These are phyloP conservation scores for Struthidea cinerea DNA, from an alignment of 2,113 vertebrate genomes.

Conservation along the genomic window DNA sequence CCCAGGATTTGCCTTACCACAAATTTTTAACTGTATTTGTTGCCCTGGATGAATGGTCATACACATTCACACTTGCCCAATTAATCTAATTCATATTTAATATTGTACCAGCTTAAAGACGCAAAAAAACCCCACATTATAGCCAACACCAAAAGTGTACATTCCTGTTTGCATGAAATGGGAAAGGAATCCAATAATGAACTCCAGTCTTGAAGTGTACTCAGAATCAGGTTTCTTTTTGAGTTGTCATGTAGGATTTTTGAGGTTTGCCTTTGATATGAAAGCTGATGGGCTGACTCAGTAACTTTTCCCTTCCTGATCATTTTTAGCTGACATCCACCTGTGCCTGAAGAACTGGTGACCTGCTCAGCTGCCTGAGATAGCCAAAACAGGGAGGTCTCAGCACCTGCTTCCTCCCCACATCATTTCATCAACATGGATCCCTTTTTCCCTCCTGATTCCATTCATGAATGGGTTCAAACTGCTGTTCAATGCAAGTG, in stretches of 20 bases:
- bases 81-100: background rate
- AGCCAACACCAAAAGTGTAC: background rate
- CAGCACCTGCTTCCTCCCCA: rapidly evolving
- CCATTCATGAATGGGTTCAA: background rate
- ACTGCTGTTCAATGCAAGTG: background rate
- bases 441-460: background rate
- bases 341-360: background rate
- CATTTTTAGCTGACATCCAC: background rate
- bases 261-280: background rate
- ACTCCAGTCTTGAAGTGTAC: background rate
- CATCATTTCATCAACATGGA: background rate
- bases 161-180: background rate
- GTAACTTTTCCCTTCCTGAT: background rate
- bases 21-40: background rate
- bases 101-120: background rate
- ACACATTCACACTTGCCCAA: background rate
- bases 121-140: background rate
- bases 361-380: background rate
- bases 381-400: background rate
- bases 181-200: background rate
- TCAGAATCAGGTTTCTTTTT: background rate
- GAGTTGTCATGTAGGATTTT: background rate
- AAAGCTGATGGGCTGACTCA: background rate
- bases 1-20: background rate
- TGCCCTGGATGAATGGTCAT: background rate